These are phyloP conservation scores for Oasisia sp. DNA, from an alignment of 2,888 invertebrate genomes.

Conservation along the genomic window DNA sequence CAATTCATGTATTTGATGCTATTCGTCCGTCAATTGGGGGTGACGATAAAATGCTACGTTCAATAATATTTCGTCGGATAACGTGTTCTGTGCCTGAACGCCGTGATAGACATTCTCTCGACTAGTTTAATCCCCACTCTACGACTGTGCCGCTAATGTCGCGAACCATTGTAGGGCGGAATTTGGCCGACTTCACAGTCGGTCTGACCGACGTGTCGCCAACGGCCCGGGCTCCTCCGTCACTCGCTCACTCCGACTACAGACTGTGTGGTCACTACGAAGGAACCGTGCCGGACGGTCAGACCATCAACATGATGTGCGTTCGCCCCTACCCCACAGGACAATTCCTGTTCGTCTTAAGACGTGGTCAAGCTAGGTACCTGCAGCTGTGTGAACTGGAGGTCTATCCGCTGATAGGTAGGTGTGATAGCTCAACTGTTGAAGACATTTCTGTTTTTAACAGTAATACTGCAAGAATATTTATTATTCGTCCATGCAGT, in stretches of 20 bases:
- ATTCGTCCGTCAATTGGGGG: too few species aligned
- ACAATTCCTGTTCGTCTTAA: background rate
- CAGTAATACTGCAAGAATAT: too few species aligned
- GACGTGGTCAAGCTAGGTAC: background rate
- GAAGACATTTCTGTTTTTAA: too few species aligned
- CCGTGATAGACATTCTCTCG: too few species aligned
- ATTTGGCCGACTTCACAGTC: background rate
- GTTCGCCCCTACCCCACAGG: background rate
- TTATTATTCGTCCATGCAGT: too few species aligned
- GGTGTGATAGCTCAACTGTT: background rate
- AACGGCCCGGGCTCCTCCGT: background rate
- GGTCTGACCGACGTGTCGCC: background rate
- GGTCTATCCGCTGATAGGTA: background rate
- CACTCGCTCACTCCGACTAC: background rate
- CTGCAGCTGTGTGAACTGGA: background rate
- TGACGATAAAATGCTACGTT: too few species aligned
- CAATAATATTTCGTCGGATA: too few species aligned
- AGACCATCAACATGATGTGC: background rate
- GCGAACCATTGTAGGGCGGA: background rate
- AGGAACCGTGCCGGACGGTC: background rate
- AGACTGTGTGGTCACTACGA: background rate
- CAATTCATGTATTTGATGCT: too few species aligned
- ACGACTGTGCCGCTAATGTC: too few species aligned
- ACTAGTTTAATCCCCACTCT: too few species aligned
- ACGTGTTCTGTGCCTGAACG: background rate